Conservation (phyloP, 2,113 vertebrate species). For the Piaya cayana region DNA sequence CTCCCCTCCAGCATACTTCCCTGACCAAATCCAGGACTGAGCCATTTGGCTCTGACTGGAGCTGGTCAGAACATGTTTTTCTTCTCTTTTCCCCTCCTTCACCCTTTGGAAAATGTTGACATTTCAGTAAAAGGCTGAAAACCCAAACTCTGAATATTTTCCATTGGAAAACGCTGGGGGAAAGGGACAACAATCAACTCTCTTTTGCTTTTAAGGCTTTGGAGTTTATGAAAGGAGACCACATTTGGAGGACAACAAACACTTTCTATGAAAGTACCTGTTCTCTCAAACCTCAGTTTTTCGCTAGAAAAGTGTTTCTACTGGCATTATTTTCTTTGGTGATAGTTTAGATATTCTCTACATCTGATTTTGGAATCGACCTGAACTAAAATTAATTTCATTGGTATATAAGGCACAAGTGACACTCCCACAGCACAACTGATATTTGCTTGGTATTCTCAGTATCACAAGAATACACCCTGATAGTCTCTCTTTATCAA, state of each 20-base stretch:
- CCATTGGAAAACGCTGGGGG: conserved; percentile 43
- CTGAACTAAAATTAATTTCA: neutral
- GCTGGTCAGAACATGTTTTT: conserved; percentile 64
- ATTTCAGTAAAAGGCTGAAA: conserved; percentile 45
- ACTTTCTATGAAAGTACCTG: conserved; percentile 2
- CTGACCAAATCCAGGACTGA: conserved; percentile 52
- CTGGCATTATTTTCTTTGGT: neutral
- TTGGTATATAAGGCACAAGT: neutral
- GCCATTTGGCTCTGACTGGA: conserved; percentile 53
- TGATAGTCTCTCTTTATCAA: neutral
- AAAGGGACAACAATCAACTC: conserved; percentile 31
- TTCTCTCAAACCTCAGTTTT: neutral
- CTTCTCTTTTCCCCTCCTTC: conserved; percentile 25
- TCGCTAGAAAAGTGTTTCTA: neutral
- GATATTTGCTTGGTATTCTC: neutral
- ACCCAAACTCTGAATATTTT: conserved; percentile 61
- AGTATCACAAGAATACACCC: neutral
- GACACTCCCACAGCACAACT: neutral
- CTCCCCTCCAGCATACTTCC: conserved; percentile 47
- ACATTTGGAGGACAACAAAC: neutral
- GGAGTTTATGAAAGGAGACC: neutral
- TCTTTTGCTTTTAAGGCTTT: conserved; percentile 5
- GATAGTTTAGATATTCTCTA: neutral
- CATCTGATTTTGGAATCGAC: neutral
- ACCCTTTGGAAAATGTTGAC: conserved; percentile 51